phyloP scores from a whole-genome alignment of 2,888 invertebrate species.

The Elegia similella region DNA sequence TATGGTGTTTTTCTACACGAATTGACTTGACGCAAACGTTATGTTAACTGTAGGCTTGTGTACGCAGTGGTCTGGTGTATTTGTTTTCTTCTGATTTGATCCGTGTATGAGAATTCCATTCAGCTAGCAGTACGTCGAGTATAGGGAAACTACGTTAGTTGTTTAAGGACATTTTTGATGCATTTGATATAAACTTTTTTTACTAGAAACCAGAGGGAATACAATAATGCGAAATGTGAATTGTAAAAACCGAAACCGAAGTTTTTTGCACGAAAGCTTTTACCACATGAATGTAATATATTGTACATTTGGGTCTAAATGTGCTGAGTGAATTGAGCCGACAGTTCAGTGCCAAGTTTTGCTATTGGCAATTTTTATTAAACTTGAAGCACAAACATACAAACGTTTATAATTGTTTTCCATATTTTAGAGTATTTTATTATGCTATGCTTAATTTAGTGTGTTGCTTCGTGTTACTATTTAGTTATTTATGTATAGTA shows the following conservation, averaged over 20 bases:
- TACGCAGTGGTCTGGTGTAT: slow-evolving; percentile 73
- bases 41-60: slow-evolving; percentile 70
- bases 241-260: slow-evolving; percentile 73
- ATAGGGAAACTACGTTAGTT: slow-evolving; percentile 77
- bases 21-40: slow-evolving; percentile 70
- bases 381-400: slow-evolving; percentile 62
- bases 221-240: slow-evolving; percentile 69
- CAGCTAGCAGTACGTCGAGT: slow-evolving; percentile 69
- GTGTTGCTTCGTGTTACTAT: slow-evolving; percentile 79
- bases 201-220: slow-evolving; percentile 74
- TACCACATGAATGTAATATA: slow-evolving; percentile 78
- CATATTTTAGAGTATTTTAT: slow-evolving; percentile 73
- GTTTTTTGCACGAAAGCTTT: slow-evolving; percentile 76
- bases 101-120: slow-evolving; percentile 68
- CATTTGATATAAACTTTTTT: slow-evolving; percentile 82
- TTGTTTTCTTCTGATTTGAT: slow-evolving; percentile 71
- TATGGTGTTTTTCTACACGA: slow-evolving; percentile 71
- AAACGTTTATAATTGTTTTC: slow-evolving; percentile 62
- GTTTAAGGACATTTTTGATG: slow-evolving; percentile 81
- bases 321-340: slow-evolving; percentile 78
- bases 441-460: slow-evolving; percentile 74
- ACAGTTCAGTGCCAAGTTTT: slow-evolving; percentile 77
- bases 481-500: slow-evolving; percentile 72
- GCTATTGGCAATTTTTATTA: slow-evolving; percentile 71
- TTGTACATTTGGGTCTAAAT: slow-evolving; percentile 81